Evolutionary conservation across 2,888 invertebrate species (phyloP), one percentile per base, ranked within the genome.

Genomic region (Parapristionchus giblindavisi): DNA sequence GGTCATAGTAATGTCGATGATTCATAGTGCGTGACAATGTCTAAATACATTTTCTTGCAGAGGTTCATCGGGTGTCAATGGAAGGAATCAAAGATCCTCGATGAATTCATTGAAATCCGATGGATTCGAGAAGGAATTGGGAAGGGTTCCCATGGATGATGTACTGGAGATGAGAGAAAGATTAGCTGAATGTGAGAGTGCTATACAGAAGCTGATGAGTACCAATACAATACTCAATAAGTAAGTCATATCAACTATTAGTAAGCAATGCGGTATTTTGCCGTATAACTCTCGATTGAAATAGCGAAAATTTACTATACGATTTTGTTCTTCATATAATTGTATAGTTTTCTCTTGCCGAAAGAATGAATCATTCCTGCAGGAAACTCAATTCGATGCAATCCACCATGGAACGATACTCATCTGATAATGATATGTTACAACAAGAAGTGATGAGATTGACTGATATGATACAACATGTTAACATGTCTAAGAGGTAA

Each of bases 101-200:
- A 34, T 38, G 29, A 40, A 21, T n/a, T 71, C 70, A 4, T 21
- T 71, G 27, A 54, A 71, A 17, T 56, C 54, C 21, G 56, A 71
- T 40, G 17, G 29, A 8, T 32, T 48, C 40, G 70, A 56, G 1
- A 51, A 43, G 56, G 70, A 68, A 4, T 43, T 65, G 17, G 11
- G 51, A 5, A 34, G 68, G n/a, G 27, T 70, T 11, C 71, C 74
- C 0, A 32, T 32, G 5, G 74, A 74, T 29, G 74, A 74, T 40
- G 63, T 74, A 3, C 74, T 74, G 21, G 74, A 74, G 40, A 24
- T 74, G 63, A 43, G 40, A 24, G 74, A 74, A 21, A n/a, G 74
- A 65, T 1, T 74, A 21, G n/a, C 21, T 2, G 74, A 74, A 4
- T 52, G 63, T 29, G 61, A 61, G 54, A 14, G 27, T 0, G 17